Evolutionary conservation across 2,888 invertebrate species (phyloP).

Genomic region (Holacanthella duospinosa): DNA sequence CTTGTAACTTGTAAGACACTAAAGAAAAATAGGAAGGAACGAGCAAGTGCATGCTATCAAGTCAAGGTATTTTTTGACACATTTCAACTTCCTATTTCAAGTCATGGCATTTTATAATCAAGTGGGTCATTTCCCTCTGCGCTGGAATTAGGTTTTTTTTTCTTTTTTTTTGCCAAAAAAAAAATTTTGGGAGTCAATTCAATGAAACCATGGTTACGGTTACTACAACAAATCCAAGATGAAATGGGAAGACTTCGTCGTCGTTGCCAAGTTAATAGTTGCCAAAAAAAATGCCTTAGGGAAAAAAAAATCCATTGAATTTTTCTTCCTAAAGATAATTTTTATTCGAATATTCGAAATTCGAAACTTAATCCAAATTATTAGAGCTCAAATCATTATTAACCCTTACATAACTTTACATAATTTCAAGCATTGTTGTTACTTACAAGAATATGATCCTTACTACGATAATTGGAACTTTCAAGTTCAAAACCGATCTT

Average conservation of each 20-base stretch:
- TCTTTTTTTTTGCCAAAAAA: no score
- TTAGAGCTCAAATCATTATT: no score
- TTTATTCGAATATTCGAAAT: no score
- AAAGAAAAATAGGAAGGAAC: not conserved
- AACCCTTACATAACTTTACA: no score
- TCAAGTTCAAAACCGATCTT: no score
- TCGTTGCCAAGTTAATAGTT: not conserved
- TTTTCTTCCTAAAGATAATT: not conserved
- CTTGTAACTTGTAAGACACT: not conserved
- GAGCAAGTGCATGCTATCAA: not conserved
- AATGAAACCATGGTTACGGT: not conserved
- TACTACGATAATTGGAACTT: no score
- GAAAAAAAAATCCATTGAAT: not conserved
- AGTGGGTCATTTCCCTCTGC: not conserved
- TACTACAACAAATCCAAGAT: not conserved
- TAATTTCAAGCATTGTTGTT: no score
- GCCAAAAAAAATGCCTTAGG: not conserved
- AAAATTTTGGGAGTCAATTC: no score
- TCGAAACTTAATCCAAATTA: no score
- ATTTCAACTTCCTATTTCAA: not conserved
- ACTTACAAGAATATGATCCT: no score
- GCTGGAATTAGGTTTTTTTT: no score
- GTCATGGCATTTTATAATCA: not conserved
- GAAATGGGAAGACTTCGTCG: not conserved
- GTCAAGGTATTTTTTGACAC: not conserved